Percentiles rank a stretch among this genome's conserved stretches.
phyloP scores from a whole-genome alignment of 1,140 invertebrate species.

The Himalopsyche phryganea region DNA sequence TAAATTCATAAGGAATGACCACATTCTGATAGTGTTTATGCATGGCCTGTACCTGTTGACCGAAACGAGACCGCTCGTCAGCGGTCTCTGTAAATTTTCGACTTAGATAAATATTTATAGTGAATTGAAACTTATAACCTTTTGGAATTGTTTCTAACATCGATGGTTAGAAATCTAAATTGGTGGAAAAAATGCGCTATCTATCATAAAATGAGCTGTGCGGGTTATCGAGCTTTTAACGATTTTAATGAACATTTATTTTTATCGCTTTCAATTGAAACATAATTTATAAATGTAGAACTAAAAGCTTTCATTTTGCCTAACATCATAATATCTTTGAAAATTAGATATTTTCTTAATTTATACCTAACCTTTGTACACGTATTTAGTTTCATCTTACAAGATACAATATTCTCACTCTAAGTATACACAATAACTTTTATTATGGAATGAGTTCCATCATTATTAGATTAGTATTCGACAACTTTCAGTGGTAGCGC shows the following conservation, averaged over 20 bases:
- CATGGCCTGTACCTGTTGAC: slow-evolving; percentile 30
- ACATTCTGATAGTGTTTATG: slow-evolving; percentile 32
- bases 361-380: not conserved
- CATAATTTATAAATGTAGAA: not conserved
- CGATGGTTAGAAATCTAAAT: not conserved
- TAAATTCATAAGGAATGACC: slow-evolving; percentile 23
- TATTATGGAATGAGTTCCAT: not conserved
- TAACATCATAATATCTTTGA: not conserved
- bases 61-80: slow-evolving; percentile 5
- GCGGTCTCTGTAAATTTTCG: slow-evolving; percentile 15
- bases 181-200: slow-evolving; percentile 15
- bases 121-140: not conserved
- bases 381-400: too few species aligned
- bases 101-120: not conserved
- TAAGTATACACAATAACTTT: too few species aligned
- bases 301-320: not conserved
- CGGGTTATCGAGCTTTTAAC: too few species aligned
- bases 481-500: slow-evolving; percentile 24
- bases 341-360: not conserved
- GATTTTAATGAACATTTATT: not conserved
- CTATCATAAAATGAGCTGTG: too few species aligned
- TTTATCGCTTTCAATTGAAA: not conserved
- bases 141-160: not conserved
- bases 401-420: too few species aligned
- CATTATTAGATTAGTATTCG: not conserved